Percentiles rank a stretch among this genome's conserved stretches.
Evolutionary conservation across 2,797 vertebrate species (phyloP).

Genomic region (Hozukius guyotensis): DNA sequence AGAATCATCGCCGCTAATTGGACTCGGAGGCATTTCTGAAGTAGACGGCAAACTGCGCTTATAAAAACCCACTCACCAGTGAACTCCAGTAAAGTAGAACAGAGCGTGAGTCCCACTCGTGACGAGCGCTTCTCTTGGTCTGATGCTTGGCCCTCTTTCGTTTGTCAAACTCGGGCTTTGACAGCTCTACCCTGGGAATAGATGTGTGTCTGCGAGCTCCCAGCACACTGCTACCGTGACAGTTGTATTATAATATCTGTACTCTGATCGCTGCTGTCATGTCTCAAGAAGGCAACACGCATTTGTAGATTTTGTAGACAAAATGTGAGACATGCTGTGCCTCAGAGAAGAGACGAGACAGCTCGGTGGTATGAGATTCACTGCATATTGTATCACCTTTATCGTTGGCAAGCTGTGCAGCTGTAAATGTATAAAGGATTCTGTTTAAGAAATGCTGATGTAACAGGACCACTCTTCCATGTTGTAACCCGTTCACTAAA

Average conservation of each 20-base stretch:
- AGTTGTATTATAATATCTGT: constrained; percentile 54
- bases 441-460: neutral
- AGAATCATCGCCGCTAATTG: constrained; percentile 75
- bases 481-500: neutral
- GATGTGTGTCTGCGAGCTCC: constrained; percentile 33
- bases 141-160: constrained; percentile 43
- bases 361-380: constrained; percentile 1
- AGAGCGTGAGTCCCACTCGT: constrained; percentile 28
- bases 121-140: constrained; percentile 39
- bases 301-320: constrained; percentile 47
- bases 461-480: neutral
- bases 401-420: neutral
- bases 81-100: constrained; percentile 49
- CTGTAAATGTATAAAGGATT: neutral
- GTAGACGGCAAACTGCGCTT: constrained; percentile 37
- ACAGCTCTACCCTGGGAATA: constrained; percentile 65
- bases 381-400: constrained; percentile 17
- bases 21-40: constrained; percentile 66
- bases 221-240: constrained; percentile 35
- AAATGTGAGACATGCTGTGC: constrained; percentile 45
- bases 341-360: neutral
- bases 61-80: constrained; percentile 48
- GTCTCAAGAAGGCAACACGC: constrained; percentile 46
- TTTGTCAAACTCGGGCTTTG: constrained; percentile 55
- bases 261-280: constrained; percentile 61